Evolutionary conservation across 2,797 vertebrate species (phyloP).

Genomic region (Crenichthys baileyi): DNA sequence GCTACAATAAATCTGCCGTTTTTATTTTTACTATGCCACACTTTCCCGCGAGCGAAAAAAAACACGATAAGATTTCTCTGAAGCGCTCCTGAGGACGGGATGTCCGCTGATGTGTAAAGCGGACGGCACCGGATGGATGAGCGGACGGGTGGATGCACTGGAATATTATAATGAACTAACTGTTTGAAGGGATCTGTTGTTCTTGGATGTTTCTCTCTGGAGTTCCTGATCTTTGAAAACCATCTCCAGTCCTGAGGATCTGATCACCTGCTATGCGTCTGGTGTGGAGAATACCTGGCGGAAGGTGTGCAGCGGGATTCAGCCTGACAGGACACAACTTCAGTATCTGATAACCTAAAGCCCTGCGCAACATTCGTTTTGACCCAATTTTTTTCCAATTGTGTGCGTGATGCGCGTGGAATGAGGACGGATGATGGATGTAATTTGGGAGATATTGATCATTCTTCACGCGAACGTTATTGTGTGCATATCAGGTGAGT

Average conservation of each 20-base stretch:
- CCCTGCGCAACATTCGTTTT: neutral
- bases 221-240: conserved; percentile 53
- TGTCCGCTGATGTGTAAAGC: conserved; percentile 38
- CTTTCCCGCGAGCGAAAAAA: too few relatives aligned
- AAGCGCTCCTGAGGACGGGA: conserved; percentile 39
- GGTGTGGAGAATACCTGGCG: conserved; percentile 87
- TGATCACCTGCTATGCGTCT: conserved; percentile 87
- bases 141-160: conserved; percentile 37
- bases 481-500: conserved; percentile 96
- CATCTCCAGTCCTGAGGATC: conserved; percentile 48
- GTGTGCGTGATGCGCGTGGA: conserved; percentile 93
- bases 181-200: conserved; percentile 16
- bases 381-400: conserved; percentile 48
- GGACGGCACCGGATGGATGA: conserved; percentile 36
- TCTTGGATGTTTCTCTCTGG: conserved; percentile 29
- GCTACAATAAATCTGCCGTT: neutral
- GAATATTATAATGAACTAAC: conserved; percentile 67
- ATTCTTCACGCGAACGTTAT: conserved; percentile 97
- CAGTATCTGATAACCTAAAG: conserved; percentile 82
- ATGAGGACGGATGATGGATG: conserved; percentile 97
- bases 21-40: neutral
- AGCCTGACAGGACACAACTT: conserved; percentile 84
- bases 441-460: conserved; percentile 97
- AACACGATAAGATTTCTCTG: neutral
- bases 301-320: conserved; percentile 86